Evolutionary conservation across 2,113 vertebrate species (phyloP), one percentile per base, ranked within the genome.

Genomic region (Symphodus melops): DNA sequence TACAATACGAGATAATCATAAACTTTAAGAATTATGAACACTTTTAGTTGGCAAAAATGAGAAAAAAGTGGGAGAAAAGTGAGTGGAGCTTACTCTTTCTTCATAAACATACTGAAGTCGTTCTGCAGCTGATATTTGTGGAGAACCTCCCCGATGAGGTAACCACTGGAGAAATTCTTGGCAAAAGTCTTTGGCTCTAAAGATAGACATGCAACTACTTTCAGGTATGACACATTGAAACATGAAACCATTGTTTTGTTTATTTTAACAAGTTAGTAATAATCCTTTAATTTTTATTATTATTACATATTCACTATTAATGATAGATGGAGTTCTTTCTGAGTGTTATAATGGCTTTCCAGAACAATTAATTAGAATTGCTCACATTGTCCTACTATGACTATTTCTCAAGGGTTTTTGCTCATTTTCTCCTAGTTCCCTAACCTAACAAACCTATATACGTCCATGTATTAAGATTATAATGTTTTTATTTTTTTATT

Each of bases 141-240:
- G 3, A 99, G 92, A 70, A 99, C 88, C 87, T 99, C 97, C 79
- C 98, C 98, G 68, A 99, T 92, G 0, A 99, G 94, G 71, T 96
- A 99, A 20, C 98, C 98, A 56, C 61, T 97, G 44, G 96, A 93
- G 93, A 99, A 98, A 28, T 95, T 94, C 81, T 92, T 95, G 39
- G 95, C 85, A 83, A 99, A 88, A 9, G 93, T 94, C 56, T 89
- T 93, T 68, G 96, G 93, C 67, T 94, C 97, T 99, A 53, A 85
- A 63, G 1, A 86, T 8, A 16, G 65, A 73, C n/a, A 66, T 25
- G 12, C 1, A 14, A 46, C 33, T 2, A 41, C 33, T 52, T 44
- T 62, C 1, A 3, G 7, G 61, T 54, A 63, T 60, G 23, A 37
- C 58, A 51, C n/a, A 55, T 41, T 39, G 11, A 20, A 39, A 28